Evolutionary conservation across 2,797 vertebrate genomes (phyloP).

Genomic region (Nasua narica): DNA sequence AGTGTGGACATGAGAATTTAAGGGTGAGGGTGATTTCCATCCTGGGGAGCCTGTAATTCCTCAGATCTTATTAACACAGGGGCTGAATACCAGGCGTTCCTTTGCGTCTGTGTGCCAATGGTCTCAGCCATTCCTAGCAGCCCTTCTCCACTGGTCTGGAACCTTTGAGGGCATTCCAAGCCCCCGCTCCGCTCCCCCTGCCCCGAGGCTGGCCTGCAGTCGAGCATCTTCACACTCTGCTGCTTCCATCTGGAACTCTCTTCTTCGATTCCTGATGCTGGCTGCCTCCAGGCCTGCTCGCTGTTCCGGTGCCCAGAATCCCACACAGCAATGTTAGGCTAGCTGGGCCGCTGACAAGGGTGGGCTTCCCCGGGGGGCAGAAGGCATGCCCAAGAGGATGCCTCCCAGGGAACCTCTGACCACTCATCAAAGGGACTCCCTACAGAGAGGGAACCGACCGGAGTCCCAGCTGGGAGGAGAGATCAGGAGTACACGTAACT

Average conservation of each 20-base stretch:
- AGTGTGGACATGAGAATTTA: background rate
- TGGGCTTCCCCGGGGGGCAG: background rate
- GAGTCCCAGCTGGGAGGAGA: background rate
- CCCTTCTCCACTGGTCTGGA: constrained; percentile 52
- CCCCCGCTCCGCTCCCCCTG: background rate
- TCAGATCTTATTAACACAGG: constrained; percentile 38
- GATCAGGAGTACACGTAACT: background rate
- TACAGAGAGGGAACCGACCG: background rate
- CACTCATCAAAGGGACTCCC: background rate
- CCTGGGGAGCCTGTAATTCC: constrained; percentile 1
- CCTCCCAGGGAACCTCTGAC: background rate
- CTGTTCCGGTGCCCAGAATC: constrained; percentile 56
- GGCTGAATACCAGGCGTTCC: constrained; percentile 46
- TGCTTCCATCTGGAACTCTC: constrained; percentile 69
- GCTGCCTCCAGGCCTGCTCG: constrained; percentile 53
- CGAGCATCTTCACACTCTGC: constrained; percentile 70
- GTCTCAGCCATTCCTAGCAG: constrained; percentile 44
- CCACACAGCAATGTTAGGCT: background rate
- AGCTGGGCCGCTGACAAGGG: background rate
- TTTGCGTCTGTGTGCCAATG: constrained; percentile 22
- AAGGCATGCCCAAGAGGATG: background rate
- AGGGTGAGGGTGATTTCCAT: constrained; percentile 22
- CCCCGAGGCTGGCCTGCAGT: constrained; percentile 31
- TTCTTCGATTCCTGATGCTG: constrained; percentile 53
- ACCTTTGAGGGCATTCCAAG: constrained; percentile 68